Percentiles rank a stretch among this genome's conserved stretches.
Conservation (phyloP, 2,888 invertebrate genomes). For the Polymixis flavicincta region DNA sequence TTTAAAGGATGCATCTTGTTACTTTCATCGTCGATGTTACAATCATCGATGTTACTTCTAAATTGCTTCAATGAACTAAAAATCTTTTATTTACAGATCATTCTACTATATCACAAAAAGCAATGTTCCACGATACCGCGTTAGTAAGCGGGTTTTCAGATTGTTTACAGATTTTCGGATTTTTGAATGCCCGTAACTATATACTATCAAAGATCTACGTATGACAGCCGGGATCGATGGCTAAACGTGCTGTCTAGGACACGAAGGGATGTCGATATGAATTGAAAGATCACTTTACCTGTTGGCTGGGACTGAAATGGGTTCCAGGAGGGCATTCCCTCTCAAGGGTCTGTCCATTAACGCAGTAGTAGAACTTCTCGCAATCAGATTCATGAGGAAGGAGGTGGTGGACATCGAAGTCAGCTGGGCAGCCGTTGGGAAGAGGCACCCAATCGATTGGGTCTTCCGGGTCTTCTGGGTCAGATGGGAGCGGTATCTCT, state of each 20-base stretch:
- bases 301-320: conserved; percentile 62
- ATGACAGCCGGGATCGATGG: background rate
- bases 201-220: background rate
- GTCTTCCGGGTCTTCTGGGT: background rate
- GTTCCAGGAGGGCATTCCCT: conserved; percentile 59
- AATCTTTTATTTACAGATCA: conserved; percentile 11
- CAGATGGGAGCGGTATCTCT: background rate
- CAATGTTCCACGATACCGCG: background rate
- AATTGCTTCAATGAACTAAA: background rate
- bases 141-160: background rate
- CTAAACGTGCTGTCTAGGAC: background rate
- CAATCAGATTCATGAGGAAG: conserved; percentile 71
- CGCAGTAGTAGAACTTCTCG: conserved; percentile 56
- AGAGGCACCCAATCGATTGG: conserved; percentile 25
- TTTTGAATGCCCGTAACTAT: background rate
- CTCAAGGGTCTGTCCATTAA: conserved; percentile 59
- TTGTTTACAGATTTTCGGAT: too few species aligned
- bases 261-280: background rate
- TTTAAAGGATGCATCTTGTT: background rate
- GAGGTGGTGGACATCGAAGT: conserved; percentile 61
- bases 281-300: conserved; percentile 29
- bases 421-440: conserved; percentile 71
- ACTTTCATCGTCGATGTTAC: too few species aligned
- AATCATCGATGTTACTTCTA: background rate
- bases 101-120: background rate